Percentiles rank a stretch among this genome's conserved stretches.
phyloP scores from a whole-genome alignment of 2,888 invertebrate species.

The Pandemis cinnamomeana region DNA sequence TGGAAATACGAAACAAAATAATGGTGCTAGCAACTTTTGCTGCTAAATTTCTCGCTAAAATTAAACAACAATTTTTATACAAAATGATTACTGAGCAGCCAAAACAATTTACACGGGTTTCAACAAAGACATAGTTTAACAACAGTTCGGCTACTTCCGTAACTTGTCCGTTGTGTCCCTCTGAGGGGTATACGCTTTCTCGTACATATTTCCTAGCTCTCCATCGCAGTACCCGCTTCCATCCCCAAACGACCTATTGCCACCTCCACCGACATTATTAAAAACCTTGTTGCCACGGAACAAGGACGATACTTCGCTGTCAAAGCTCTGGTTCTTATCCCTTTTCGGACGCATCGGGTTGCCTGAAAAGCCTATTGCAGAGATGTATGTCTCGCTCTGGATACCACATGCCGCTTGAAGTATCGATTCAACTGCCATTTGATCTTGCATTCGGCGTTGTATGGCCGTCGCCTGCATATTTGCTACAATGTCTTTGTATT shows the following conservation, averaged over 20 bases:
- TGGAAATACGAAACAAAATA: too few species aligned
- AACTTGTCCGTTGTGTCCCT: constrained; percentile 60
- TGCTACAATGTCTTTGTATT: constrained; percentile 76
- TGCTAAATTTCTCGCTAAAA: neutral
- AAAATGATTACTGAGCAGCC: neutral
- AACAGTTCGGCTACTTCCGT: constrained; percentile 48
- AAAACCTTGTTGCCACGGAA: constrained; percentile 58
- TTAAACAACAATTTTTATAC: constrained; percentile 1
- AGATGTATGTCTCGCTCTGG: constrained; percentile 48
- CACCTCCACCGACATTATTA: constrained; percentile 53
- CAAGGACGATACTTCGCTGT: constrained; percentile 59
- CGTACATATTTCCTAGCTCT: constrained; percentile 70
- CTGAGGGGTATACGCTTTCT: constrained; percentile 73
- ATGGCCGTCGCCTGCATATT: constrained; percentile 76
- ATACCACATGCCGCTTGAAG: constrained; percentile 66
- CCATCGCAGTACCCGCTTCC: constrained; percentile 66
- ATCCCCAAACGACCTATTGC: constrained; percentile 61
- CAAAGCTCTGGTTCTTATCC: constrained; percentile 53
- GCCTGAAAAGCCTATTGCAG: constrained; percentile 50
- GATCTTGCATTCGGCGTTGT: constrained; percentile 74
- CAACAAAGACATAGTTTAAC: constrained; percentile 34
- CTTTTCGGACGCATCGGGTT: constrained; percentile 55
- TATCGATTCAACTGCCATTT: constrained; percentile 70
- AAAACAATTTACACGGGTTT: constrained; percentile 4
- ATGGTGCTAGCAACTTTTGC: too few species aligned